A percentile compares a stretch with the other conserved stretches of the same genome.
Conservation (phyloP, 2,797 vertebrate genomes). For the Protosalanx chinensis region DNA sequence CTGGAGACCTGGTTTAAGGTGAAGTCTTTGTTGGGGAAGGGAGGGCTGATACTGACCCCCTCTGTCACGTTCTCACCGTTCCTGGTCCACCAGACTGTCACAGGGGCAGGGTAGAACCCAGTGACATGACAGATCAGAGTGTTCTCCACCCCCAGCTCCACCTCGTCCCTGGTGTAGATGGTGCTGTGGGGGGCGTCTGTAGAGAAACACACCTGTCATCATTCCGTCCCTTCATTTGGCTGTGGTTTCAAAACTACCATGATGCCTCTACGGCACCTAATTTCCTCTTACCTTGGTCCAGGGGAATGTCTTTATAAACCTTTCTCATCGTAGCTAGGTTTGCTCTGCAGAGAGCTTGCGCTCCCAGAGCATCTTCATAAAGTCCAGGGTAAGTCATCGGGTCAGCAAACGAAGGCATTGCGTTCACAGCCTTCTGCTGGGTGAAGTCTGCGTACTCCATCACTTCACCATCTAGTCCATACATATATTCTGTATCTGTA, state of each 20-base stretch:
- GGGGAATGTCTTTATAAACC: background rate
- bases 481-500: background rate
- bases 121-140: constrained; percentile 44
- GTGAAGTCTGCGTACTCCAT: constrained; percentile 42
- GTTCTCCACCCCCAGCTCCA: constrained; percentile 37
- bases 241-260: background rate
- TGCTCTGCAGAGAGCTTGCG: accelerated
- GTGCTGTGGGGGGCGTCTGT: constrained; percentile 38
- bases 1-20: constrained; percentile 38
- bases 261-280: background rate
- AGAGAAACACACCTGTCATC: background rate
- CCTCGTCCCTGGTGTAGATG: constrained; percentile 39
- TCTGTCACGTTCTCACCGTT: constrained; percentile 33
- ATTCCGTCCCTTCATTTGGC: background rate
- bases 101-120: constrained; percentile 52
- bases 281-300: constrained; percentile 30
- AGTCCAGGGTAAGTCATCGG: accelerated
- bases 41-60: constrained; percentile 23
- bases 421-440: accelerated
- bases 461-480: constrained; percentile 13
- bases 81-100: constrained; percentile 50
- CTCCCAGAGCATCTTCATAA: background rate
- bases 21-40: constrained; percentile 15
- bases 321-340: accelerated
- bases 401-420: constrained; percentile 40